Base-by-base conservation (phyloP, 2,888 invertebrate genomes). In the Elmis aenea region DNA sequence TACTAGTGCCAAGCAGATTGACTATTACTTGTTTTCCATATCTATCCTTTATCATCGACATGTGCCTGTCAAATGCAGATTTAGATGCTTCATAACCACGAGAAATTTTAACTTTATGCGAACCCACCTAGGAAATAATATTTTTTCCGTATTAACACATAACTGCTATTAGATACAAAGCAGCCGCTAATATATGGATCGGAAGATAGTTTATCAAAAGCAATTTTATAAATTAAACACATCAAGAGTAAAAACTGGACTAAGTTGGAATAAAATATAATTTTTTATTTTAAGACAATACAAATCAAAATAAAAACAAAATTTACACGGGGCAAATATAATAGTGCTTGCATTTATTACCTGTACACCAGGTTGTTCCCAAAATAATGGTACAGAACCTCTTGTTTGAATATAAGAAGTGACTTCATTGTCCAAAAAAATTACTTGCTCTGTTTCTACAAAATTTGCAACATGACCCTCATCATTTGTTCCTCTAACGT, bases 381-480 rank as follows among this genome's bases (percentile, higher is more conserved):
- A 99, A 70, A 99, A 99, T 12, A 99, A 71, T 1, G 99, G 97
- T 1, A 99, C 94, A 0, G 96, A 96, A 0, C 99, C 99, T 53
- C 97, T 76, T 0, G 93, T 93, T 70, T 91, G 90, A 6, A 99
- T 72, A 61, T 86, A 90, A 3, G 94, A 94, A 3, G 88, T 79
- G 3, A 93, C 81, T 59, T 90, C 85, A 57, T 92, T 87, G 62
- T 97, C 96, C 54, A 91, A 76, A 61, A 83, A 88, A 53, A 93
- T 86, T 9, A 94, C 89, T 74, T 99, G 99, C 70, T 99, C 99
- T 1, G 99, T 99, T 77, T 99, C 99, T 14, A 97, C 97, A 76
- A 99, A 99, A 74, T 99, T 99, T 1, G 99, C 99, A 9, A 99
- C 99, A 73, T 95, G 89, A 0, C 99, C 99, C 65, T 95, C 93